Conservation (phyloP, 2,113 vertebrate species). For the Hirundichthys speculiger region DNA sequence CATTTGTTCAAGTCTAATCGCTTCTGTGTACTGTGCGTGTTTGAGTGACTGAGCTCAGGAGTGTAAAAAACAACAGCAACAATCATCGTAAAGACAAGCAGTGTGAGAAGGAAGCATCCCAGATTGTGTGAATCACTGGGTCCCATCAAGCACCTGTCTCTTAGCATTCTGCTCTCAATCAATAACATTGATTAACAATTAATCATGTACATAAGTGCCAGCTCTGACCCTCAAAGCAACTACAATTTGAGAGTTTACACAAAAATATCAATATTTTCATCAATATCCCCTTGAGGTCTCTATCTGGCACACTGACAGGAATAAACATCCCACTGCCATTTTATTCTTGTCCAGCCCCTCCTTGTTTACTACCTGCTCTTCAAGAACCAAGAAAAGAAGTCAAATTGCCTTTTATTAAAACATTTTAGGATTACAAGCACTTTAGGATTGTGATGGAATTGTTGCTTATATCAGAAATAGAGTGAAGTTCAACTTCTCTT, state of each 20-base stretch:
- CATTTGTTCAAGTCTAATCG: constrained; percentile 12
- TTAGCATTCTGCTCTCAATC: constrained; percentile 15
- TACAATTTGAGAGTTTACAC: constrained; percentile 7
- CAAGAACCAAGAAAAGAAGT: no score
- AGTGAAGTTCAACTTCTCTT: no score
- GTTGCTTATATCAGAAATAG: no score
- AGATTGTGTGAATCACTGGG: constrained; percentile 34
- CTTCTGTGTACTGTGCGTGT: constrained; percentile 7
- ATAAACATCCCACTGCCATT: background rate
- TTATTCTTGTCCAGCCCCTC: background rate
- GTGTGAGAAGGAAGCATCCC: constrained; percentile 24
- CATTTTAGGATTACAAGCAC: no score
- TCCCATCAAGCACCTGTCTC: constrained; percentile 34
- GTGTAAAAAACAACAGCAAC: constrained; percentile 14
- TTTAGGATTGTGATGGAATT: no score
- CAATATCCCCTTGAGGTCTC: no score
- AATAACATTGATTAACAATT: constrained; percentile 31
- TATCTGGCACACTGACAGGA: constrained; percentile 4
- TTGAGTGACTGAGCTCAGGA: constrained; percentile 4
- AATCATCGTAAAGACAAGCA: no score
- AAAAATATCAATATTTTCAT: constrained; percentile 36
- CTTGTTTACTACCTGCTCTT: no score
- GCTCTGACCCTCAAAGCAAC: constrained; percentile 5
- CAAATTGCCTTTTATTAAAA: no score
- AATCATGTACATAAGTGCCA: constrained; percentile 11